phyloP scores from a whole-genome alignment of 2,797 vertebrate genomes.

The Enteromius argenteus region DNA sequence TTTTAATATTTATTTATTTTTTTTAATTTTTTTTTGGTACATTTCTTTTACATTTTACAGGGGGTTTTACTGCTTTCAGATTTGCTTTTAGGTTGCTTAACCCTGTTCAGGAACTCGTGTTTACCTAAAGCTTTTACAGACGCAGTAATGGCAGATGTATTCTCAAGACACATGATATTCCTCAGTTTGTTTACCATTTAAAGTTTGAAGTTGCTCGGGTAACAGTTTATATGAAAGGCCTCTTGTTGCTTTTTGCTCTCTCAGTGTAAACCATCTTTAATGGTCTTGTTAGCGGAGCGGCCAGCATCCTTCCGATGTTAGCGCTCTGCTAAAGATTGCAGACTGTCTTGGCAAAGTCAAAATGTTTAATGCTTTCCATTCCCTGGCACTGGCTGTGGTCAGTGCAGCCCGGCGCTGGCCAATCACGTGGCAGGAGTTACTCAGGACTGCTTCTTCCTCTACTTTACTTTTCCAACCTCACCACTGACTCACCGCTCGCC shows the following conservation, averaged over 20 bases:
- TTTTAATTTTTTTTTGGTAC: too few relatives aligned
- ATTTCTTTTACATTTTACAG: neutral
- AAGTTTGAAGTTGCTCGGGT: slow-evolving; percentile 62
- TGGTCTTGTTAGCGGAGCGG: slow-evolving; percentile 50
- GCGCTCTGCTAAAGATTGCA: slow-evolving; percentile 40
- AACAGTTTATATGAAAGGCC: slow-evolving; percentile 64
- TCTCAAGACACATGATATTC: slow-evolving; percentile 50
- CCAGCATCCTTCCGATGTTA: slow-evolving; percentile 50
- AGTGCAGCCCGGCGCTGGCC: slow-evolving; percentile 63
- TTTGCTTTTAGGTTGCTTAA: neutral
- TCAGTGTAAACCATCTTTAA: slow-evolving; percentile 59
- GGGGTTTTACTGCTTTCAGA: neutral
- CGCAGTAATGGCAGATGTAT: slow-evolving; percentile 30
- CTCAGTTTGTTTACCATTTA: slow-evolving; percentile 56
- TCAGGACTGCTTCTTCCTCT: slow-evolving; percentile 56
- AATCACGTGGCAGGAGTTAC: slow-evolving; percentile 69
- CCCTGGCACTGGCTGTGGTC: slow-evolving; percentile 62
- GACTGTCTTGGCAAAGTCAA: slow-evolving; percentile 34
- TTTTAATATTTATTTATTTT: neutral
- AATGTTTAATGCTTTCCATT: slow-evolving; percentile 67
- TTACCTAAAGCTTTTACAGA: slow-evolving; percentile 28
- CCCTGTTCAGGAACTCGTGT: slow-evolving; percentile 23
- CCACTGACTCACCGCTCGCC: slow-evolving; percentile 77
- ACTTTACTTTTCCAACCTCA: slow-evolving; percentile 78
- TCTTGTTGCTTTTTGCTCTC: slow-evolving; percentile 57